Evolutionary conservation across 2,113 vertebrate genomes (phyloP).

Genomic region (Rana temporaria): DNA sequence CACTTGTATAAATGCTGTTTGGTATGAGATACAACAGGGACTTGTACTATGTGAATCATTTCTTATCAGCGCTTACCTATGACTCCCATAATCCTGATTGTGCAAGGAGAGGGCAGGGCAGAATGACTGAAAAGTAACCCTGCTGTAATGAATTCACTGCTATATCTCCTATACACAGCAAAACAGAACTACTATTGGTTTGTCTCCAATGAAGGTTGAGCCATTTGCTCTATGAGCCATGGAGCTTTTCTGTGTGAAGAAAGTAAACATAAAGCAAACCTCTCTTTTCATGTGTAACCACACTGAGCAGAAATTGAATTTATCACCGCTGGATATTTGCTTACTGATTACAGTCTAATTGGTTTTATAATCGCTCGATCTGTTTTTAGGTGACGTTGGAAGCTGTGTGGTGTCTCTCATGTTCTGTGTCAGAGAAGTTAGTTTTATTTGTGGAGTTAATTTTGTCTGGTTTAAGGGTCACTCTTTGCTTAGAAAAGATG

Average conservation of each 20-base stretch:
- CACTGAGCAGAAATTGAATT: neutral
- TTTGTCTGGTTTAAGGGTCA: too few relatives aligned
- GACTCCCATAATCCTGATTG: neutral
- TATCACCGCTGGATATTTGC: constrained; percentile 8
- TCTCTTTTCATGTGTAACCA: neutral
- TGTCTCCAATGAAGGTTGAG: neutral
- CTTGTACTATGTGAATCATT: constrained; percentile 17
- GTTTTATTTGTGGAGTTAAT: too few relatives aligned
- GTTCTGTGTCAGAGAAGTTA: neutral
- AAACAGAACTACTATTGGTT: neutral
- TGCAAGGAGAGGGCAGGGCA: constrained; percentile 18
- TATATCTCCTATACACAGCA: neutral
- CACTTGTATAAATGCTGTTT: too few relatives aligned
- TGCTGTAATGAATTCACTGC: neutral
- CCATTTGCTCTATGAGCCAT: neutral
- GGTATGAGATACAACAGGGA: neutral
- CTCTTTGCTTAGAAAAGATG: too few relatives aligned
- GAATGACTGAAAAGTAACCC: neutral
- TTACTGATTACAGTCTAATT: constrained; percentile 17
- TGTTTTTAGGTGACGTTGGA: neutral
- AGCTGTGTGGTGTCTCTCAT: neutral
- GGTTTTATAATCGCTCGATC: neutral
- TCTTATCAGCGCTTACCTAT: neutral
- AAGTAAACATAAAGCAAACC: neutral
- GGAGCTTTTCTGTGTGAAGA: neutral